Evolutionary conservation across 2,797 vertebrate genomes (phyloP).

Genomic region (Anas acuta): DNA sequence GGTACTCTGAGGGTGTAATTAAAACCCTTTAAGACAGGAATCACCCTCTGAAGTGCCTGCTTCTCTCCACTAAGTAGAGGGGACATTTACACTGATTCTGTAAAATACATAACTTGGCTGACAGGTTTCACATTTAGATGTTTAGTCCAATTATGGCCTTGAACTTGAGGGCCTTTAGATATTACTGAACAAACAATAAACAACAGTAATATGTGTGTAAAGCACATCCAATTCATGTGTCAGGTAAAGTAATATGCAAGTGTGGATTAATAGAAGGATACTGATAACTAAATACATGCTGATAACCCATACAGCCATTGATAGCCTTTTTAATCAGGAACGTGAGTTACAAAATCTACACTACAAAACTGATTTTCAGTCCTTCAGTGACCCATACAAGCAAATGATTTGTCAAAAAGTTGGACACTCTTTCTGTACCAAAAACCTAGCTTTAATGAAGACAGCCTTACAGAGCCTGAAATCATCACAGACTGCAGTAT

Average conservation of each 20-base stretch:
- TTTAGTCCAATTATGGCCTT: not conserved
- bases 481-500: not conserved
- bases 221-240: too few relatives aligned
- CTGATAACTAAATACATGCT: not conserved
- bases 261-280: not conserved
- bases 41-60: not conserved
- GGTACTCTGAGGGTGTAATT: not conserved
- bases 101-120: not conserved
- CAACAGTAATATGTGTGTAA: not conserved
- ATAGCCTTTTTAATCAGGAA: not conserved
- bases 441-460: constrained; percentile 44
- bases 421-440: not conserved
- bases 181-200: not conserved
- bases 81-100: not conserved
- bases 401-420: not conserved
- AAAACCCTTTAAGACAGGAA: not conserved
- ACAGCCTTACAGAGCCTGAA: constrained; percentile 43
- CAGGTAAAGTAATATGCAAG: not conserved
- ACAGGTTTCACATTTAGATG: not conserved
- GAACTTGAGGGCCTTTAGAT: not conserved
- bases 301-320: not conserved
- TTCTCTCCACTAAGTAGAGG: not conserved
- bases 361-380: not conserved
- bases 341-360: not conserved
- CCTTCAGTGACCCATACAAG: not conserved